Conservation (phyloP, 2,888 invertebrate genomes). For the Chloromyia formosa region DNA sequence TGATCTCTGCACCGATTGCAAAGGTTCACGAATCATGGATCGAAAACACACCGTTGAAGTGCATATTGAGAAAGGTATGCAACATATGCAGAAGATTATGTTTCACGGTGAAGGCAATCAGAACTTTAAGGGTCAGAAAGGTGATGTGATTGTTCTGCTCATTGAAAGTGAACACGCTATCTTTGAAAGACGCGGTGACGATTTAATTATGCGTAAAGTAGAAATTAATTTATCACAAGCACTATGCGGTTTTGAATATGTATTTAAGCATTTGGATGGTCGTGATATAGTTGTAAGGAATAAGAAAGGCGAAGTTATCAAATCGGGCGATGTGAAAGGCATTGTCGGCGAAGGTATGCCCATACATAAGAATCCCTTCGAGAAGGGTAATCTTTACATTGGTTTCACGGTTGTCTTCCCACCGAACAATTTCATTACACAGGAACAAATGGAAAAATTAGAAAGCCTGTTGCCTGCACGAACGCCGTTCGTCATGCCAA, state of each 20-base stretch:
- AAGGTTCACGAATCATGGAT: constrained; percentile 83
- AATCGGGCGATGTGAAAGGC: constrained; percentile 81
- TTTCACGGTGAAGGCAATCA: constrained; percentile 93
- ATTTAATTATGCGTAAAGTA: constrained; percentile 74
- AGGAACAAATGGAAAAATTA: constrained; percentile 72
- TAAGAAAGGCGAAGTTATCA: constrained; percentile 82
- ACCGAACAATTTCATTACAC: constrained; percentile 78
- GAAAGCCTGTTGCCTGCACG: constrained; percentile 80
- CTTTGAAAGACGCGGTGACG: constrained; percentile 81
- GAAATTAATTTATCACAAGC: constrained; percentile 86
- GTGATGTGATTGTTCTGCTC: constrained; percentile 88
- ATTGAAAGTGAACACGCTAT: constrained; percentile 81
- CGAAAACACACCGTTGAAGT: constrained; percentile 88
- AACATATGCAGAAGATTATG: constrained; percentile 83
- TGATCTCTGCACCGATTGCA: constrained; percentile 83
- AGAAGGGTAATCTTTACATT: constrained; percentile 86
- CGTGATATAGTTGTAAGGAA: constrained; percentile 81
- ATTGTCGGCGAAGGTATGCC: constrained; percentile 93
- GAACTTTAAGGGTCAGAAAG: constrained; percentile 83
- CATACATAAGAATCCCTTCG: constrained; percentile 80
- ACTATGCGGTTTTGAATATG: constrained; percentile 86
- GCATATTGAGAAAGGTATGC: constrained; percentile 89
- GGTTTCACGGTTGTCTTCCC: constrained; percentile 90
- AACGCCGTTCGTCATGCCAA: constrained; percentile 75
- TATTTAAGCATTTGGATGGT: constrained; percentile 89